These are phyloP conservation scores for Holothuria glaberrima DNA, from an alignment of 35 echinoderm and acorn worm genomes.

Conservation along the genomic window DNA sequence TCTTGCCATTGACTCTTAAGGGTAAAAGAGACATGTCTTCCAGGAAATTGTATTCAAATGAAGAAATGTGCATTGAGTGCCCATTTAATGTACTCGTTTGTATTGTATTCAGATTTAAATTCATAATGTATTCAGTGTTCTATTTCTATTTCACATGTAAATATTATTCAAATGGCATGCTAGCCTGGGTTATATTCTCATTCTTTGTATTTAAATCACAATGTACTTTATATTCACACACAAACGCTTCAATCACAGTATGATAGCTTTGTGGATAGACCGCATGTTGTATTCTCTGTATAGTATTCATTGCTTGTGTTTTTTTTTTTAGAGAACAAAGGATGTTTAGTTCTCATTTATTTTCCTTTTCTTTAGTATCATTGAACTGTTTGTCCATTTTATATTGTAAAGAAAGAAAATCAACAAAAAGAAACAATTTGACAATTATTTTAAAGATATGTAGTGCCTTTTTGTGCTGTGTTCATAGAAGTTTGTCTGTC, in stretches of 20 bases:
- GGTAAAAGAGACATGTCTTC: too few relatives aligned
- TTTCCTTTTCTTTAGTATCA: slow-evolving; percentile 19
- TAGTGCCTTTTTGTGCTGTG: slow-evolving; percentile 61
- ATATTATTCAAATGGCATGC: slow-evolving; percentile 24
- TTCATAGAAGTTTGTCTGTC: slow-evolving; percentile 52
- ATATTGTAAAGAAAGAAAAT: slow-evolving; percentile 35
- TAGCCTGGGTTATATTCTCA: not conserved
- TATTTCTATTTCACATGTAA: slow-evolving; percentile 6
- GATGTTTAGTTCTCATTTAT: not conserved
- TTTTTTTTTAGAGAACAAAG: slow-evolving; percentile 21
- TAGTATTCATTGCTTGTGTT: slow-evolving; percentile 45
- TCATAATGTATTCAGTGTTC: slow-evolving; percentile 2
- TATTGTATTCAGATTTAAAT: slow-evolving; percentile 31
- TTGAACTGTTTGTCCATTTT: slow-evolving; percentile 30
- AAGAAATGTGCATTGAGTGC: too few relatives aligned
- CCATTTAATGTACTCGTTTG: not conserved
- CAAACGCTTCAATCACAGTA: not conserved
- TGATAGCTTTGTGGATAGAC: slow-evolving; percentile 36
- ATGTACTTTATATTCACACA: not conserved
- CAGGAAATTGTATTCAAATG: too few relatives aligned
- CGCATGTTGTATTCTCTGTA: slow-evolving; percentile 60
- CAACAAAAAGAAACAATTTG: slow-evolving; percentile 34
- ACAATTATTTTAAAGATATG: slow-evolving; percentile 46
- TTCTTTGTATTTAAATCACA: slow-evolving; percentile 6
- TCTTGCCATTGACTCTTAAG: too few relatives aligned